These are phyloP conservation scores for Leptinotarsa peninsularis DNA, from an alignment of 2,888 invertebrate genomes.

Conservation along the genomic window DNA sequence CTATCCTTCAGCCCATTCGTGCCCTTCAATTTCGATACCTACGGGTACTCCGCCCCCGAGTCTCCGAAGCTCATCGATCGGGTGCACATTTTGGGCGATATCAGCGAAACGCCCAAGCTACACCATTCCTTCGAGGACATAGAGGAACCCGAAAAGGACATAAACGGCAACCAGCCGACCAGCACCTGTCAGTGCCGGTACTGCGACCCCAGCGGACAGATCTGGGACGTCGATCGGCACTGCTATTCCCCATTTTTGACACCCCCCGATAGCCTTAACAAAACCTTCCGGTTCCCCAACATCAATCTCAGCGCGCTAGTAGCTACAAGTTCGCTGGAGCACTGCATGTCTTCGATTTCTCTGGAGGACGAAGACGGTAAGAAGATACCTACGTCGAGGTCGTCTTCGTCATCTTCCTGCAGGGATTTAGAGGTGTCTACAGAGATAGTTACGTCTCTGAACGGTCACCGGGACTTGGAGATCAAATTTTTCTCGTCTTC, in stretches of 20 bases:
- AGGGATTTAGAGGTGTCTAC: conserved; percentile 78
- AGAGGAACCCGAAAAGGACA: conserved; percentile 61
- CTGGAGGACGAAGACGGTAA: conserved; percentile 57
- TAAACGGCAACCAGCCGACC: conserved; percentile 62
- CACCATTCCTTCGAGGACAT: conserved; percentile 66
- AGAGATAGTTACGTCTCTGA: conserved; percentile 81
- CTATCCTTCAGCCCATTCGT: conserved; percentile 34
- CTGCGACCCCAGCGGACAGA: conserved; percentile 80
- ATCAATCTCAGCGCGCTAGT: conserved; percentile 38
- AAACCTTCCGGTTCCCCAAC: conserved; percentile 47
- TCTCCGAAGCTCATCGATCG: conserved; percentile 37
- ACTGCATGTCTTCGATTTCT: conserved; percentile 54
- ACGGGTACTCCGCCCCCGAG: conserved; percentile 34
- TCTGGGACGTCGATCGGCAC: conserved; percentile 79
- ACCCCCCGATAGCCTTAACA: conserved; percentile 57
- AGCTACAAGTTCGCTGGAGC: conserved; percentile 46
- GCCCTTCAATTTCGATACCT: conserved; percentile 37
- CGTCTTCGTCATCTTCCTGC: conserved; percentile 51
- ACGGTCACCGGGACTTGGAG: conserved; percentile 82
- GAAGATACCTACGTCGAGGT: conserved; percentile 53
- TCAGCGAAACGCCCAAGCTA: conserved; percentile 62
- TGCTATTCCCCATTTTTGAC: conserved; percentile 70
- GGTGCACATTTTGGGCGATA: conserved; percentile 46
- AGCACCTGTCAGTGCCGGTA: conserved; percentile 79
- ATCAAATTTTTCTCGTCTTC: conserved; percentile 79